These are phyloP conservation scores for Sebastes iracundus DNA, from an alignment of 2,797 vertebrate species.

Conservation along the genomic window DNA sequence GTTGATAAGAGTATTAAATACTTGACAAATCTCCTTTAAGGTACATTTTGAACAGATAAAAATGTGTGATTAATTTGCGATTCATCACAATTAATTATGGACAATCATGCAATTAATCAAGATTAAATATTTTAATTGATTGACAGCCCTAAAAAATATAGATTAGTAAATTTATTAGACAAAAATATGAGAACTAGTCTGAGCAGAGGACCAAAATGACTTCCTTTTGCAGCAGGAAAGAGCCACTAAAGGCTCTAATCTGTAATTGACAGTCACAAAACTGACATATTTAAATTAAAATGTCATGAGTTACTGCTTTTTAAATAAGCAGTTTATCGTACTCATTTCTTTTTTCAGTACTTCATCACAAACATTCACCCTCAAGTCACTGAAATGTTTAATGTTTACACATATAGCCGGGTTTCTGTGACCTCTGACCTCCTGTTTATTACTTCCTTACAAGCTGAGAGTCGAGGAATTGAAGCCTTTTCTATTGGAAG, in stretches of 20 bases:
- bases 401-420: background rate
- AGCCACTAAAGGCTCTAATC: background rate
- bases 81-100: no score
- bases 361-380: background rate
- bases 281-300: background rate
- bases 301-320: background rate
- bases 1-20: no score
- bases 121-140: no score
- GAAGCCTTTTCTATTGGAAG: background rate
- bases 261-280: background rate
- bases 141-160: no score
- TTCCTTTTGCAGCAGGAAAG: background rate
- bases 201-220: background rate
- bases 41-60: accelerated
- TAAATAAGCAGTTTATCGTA: background rate
- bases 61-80: no score
- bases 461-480: background rate
- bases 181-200: background rate
- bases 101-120: no score
- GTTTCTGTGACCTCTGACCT: constrained; percentile 1
- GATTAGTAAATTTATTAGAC: no score
- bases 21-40: no score
- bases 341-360: background rate
- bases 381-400: background rate
- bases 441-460: background rate